Evolutionary conservation across 2,888 invertebrate species (phyloP).

Genomic region (Tuberolachnus salignus): DNA sequence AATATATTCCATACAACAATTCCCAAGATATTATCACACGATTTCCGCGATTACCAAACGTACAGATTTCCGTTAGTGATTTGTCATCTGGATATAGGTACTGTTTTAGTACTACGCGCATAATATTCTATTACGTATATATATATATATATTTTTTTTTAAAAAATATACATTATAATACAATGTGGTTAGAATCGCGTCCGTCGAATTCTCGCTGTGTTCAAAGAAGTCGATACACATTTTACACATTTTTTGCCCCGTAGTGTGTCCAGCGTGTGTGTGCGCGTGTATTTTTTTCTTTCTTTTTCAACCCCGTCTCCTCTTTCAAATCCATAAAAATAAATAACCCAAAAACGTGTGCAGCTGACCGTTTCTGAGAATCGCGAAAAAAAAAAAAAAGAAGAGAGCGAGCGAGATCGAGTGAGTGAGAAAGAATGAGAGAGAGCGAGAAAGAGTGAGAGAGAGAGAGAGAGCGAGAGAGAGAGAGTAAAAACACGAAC

Average conservation of each 20-base stretch:
- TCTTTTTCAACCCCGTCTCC: conserved; percentile 49
- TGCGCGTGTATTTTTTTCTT: conserved; percentile 24
- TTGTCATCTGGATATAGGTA: too few relatives aligned
- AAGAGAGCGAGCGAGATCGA: too few relatives aligned
- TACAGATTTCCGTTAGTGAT: too few relatives aligned
- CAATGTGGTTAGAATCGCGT: conserved; percentile 33
- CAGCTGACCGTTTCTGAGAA: conserved; percentile 55
- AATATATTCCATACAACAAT: too few relatives aligned
- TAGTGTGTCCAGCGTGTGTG: neutral
- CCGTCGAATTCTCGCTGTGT: conserved; percentile 8
- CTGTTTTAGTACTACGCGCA: too few relatives aligned
- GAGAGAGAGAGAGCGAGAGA: neutral
- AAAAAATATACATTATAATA: neutral
- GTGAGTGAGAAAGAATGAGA: neutral
- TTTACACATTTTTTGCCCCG: conserved; percentile 46
- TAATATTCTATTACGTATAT: too few relatives aligned
- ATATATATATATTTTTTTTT: neutral
- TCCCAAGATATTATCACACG: too few relatives aligned
- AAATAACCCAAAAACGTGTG: conserved; percentile 57
- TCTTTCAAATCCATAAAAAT: conserved; percentile 56
- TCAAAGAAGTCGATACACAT: conserved; percentile 52
- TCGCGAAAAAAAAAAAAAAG: conserved; percentile 49
- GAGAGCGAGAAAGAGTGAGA: neutral
- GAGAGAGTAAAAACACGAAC: conserved; percentile 49
- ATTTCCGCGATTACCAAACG: too few relatives aligned